These are phyloP conservation scores for Scaptomyza graminum DNA, from an alignment of 1,140 invertebrate genomes.

Conservation along the genomic window DNA sequence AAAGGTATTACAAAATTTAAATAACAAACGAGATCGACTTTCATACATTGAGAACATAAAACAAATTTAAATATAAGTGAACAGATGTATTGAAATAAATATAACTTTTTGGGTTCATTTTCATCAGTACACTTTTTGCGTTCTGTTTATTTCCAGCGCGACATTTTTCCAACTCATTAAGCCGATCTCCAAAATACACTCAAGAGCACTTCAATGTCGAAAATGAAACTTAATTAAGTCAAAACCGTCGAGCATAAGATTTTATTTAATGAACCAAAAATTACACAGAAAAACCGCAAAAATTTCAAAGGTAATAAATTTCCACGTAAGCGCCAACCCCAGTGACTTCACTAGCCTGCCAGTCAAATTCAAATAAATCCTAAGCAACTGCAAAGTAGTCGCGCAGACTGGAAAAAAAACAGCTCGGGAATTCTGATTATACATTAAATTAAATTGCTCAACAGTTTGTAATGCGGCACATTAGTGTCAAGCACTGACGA, in stretches of 20 bases:
- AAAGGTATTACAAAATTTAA: too few relatives aligned
- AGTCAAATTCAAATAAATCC: slow-evolving; percentile 73
- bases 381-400: slow-evolving; percentile 37
- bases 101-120: background rate
- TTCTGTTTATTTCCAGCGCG: slow-evolving; percentile 1
- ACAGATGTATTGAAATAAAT: too few relatives aligned
- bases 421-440: slow-evolving; percentile 29
- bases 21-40: too few relatives aligned
- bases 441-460: slow-evolving; percentile 83
- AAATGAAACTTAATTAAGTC: slow-evolving; percentile 74
- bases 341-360: slow-evolving; percentile 35
- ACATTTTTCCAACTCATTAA: slow-evolving; percentile 76
- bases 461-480: slow-evolving; percentile 83
- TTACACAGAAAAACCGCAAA: slow-evolving; percentile 69
- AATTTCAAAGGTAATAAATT: slow-evolving; percentile 62
- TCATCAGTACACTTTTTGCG: slow-evolving; percentile 4
- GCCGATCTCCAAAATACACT: slow-evolving; percentile 26
- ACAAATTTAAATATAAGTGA: too few relatives aligned
- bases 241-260: slow-evolving; percentile 65
- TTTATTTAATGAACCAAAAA: slow-evolving; percentile 81
- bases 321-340: slow-evolving; percentile 25
- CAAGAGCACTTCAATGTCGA: slow-evolving; percentile 25
- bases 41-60: too few relatives aligned
- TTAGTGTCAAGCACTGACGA: slow-evolving; percentile 80
- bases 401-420: slow-evolving; percentile 26